Base-by-base conservation (phyloP, 2,797 vertebrate species). In the Lateolabrax maculatus region DNA sequence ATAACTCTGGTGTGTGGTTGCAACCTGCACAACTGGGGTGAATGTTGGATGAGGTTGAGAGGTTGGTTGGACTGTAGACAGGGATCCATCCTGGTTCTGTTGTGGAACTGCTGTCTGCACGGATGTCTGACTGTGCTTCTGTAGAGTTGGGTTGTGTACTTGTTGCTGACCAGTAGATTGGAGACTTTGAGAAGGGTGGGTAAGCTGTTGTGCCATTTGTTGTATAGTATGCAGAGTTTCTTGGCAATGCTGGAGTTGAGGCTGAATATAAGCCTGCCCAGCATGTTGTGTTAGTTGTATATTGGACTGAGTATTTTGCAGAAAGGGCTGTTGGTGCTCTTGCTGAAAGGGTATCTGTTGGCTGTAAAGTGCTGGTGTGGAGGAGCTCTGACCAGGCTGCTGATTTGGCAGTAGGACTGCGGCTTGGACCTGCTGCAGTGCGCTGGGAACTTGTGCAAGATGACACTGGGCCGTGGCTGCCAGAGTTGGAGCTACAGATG, bases 281-380 rank as follows among this genome's bases (percentile, higher is more conserved):
- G 71, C 57, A 56, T 89, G 75, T 58, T 89, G 87, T 34, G 84
- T 27, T 31, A 79, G 81, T 23, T 87, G 85, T 39, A 87, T 43
- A 66, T 27, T 80, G 52, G 81, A 53, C 53, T 88, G 90, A 58
- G 67, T 56, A n/a, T 84, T 90, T 62, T 89, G 90, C 68, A 48
- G 66, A 61, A 76, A 61, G 48, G 70, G 66, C 52, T 81, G 91
- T 74, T 84, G 91, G 76, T 90, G 86, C 57, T 92, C 90, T 78
- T 87, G 91, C 23, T 89, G 90, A 89, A 87, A 39, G 12, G 85
- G 67, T 60, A 84, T 73, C 69, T 88, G 92, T 68, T 93, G 93
- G 80, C 41, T 86, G 80, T 90, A 90, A 89, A 92, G 87, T 84
- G 87, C 87, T 83, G 91, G 87, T 88, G 86, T 77, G 52, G 87